Conservation (phyloP, 2,888 invertebrate genomes). For the Meiosimyza platycephala region DNA sequence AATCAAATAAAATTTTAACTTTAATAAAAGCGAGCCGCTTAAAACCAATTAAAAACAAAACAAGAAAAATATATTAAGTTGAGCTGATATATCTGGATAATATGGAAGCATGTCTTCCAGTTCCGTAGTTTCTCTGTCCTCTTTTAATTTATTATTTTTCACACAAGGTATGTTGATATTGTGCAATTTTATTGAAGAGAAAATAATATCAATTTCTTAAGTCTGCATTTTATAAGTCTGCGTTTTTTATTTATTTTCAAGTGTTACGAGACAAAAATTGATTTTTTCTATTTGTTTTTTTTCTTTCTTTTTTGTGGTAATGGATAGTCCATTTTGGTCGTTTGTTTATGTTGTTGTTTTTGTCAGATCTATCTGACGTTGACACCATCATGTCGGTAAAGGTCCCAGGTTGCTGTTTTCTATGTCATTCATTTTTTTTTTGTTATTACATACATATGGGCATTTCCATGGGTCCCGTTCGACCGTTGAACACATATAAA, state of each 20-base stretch:
- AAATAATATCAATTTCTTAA: neutral
- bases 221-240: neutral
- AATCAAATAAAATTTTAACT: neutral
- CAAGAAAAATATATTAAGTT: constrained; percentile 15
- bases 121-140: constrained; percentile 67
- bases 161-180: constrained; percentile 64
- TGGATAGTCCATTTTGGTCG: neutral
- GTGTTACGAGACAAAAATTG: constrained; percentile 49
- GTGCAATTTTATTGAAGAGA: neutral
- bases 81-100: constrained; percentile 52
- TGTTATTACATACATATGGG: too few species aligned
- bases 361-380: neutral
- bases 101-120: constrained; percentile 68
- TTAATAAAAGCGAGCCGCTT: neutral
- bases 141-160: constrained; percentile 67
- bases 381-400: constrained; percentile 14
- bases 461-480: too few species aligned
- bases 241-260: constrained; percentile 34
- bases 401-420: neutral
- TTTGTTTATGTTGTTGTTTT: constrained; percentile 7
- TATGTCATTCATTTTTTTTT: neutral
- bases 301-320: neutral
- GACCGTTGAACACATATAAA: too few species aligned
- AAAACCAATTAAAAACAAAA: too few species aligned
- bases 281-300: constrained; percentile 43